These are phyloP conservation scores for Zeugodacus cucurbitae DNA, from an alignment of 1,140 invertebrate species.

Conservation along the genomic window DNA sequence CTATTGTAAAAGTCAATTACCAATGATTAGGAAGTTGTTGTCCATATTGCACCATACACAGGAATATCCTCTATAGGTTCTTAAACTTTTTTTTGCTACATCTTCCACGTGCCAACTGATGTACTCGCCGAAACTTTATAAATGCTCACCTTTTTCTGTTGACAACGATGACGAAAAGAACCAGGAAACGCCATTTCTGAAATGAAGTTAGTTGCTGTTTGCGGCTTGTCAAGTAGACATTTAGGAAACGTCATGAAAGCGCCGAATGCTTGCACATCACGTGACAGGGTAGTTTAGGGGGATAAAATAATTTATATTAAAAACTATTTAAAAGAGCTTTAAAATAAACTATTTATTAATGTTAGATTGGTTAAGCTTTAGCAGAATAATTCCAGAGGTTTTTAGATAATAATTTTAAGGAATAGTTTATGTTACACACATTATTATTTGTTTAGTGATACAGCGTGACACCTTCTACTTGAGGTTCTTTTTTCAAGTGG, in stretches of 20 bases:
- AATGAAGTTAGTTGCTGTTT: slow-evolving; percentile 40
- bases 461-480: too few species aligned
- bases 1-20: slow-evolving; percentile 20
- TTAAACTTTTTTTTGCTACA: slow-evolving; percentile 21
- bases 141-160: slow-evolving; percentile 48
- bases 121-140: slow-evolving; percentile 42
- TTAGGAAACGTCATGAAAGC: slow-evolving; percentile 38
- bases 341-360: too few species aligned
- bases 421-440: too few species aligned
- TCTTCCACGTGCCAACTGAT: slow-evolving; percentile 47
- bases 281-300: too few species aligned
- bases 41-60: not conserved
- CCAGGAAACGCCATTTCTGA: slow-evolving; percentile 47
- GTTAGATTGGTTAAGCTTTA: too few species aligned
- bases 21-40: not conserved
- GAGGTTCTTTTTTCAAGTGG: too few species aligned
- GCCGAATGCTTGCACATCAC: not conserved
- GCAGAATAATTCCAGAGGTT: too few species aligned
- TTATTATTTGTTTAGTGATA: too few species aligned
- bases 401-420: too few species aligned
- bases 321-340: too few species aligned
- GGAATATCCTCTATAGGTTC: not conserved
- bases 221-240: not conserved
- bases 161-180: slow-evolving; percentile 48
- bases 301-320: too few species aligned